These are phyloP conservation scores for Hydra vulgaris DNA, from an alignment of 30 jellyfish, hydroid and myxozoan genomes.

Conservation along the genomic window DNA sequence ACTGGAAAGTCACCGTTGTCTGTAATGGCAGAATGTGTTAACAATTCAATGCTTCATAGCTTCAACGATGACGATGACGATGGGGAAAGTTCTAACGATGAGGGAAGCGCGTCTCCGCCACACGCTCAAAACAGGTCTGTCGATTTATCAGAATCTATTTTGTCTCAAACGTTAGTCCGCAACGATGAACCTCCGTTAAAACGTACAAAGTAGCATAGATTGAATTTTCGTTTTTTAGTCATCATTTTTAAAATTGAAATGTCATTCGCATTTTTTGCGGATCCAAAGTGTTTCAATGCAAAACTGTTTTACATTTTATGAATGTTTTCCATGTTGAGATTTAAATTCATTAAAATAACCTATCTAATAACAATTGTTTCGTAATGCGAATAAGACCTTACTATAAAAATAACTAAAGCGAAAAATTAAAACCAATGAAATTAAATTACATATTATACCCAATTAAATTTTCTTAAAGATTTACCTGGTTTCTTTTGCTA, in stretches of 20 bases:
- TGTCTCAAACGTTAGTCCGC: not conserved
- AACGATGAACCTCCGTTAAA: slow-evolving; percentile 6
- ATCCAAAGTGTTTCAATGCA: not conserved
- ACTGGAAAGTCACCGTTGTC: slow-evolving; percentile 96
- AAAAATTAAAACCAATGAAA: too few species aligned
- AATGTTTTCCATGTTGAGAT: not conserved
- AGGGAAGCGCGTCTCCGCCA: slow-evolving; percentile 8
- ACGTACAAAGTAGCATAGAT: not conserved
- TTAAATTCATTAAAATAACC: not conserved
- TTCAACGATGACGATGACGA: slow-evolving; percentile 25
- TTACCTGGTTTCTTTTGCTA: too few species aligned
- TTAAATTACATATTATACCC: too few species aligned
- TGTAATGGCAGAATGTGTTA: slow-evolving; percentile 88
- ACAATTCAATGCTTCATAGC: slow-evolving; percentile 20
- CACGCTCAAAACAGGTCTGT: not conserved
- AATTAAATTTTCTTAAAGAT: too few species aligned
- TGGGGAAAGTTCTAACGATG: slow-evolving; percentile 25
- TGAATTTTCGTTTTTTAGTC: not conserved
- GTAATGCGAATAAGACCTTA: too few species aligned
- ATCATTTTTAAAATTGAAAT: not conserved
- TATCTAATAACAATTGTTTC: not conserved
- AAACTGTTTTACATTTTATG: not conserved
- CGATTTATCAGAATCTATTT: not conserved
- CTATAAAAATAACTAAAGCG: too few species aligned
- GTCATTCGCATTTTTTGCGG: not conserved